Conservation (phyloP, 2,888 invertebrate genomes). For the Calephelis perditalis region DNA sequence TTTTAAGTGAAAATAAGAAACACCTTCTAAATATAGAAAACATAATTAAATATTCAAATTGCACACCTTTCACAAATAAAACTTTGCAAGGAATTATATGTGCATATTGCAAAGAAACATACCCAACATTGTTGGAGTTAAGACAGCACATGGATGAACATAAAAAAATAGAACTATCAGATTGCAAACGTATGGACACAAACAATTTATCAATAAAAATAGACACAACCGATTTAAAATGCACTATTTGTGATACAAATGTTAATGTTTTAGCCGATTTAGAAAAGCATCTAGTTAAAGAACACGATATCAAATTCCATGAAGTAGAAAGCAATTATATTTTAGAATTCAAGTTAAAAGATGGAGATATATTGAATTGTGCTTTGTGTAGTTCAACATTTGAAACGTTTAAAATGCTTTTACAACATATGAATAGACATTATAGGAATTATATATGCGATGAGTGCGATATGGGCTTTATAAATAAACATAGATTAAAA, state of each 20-base stretch:
- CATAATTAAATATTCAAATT: constrained; percentile 57
- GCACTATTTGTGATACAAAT: constrained; percentile 44
- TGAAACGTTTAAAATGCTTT: constrained; percentile 61
- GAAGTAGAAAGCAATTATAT: constrained; percentile 54
- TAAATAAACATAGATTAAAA: constrained; percentile 55
- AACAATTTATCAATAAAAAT: constrained; percentile 60
- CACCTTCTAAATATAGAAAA: constrained; percentile 53
- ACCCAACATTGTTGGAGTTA: constrained; percentile 38
- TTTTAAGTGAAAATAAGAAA: constrained; percentile 47
- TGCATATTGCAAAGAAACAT: constrained; percentile 54
- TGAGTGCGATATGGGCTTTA: constrained; percentile 58
- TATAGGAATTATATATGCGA: constrained; percentile 64
- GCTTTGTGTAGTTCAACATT: constrained; percentile 54
- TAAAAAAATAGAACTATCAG: constrained; percentile 38
- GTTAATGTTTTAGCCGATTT: constrained; percentile 41
- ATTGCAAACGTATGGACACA: constrained; percentile 47
- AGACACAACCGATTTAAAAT: constrained; percentile 57
- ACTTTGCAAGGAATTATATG: constrained; percentile 54
- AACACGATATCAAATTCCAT: constrained; percentile 55
- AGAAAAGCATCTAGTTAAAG: constrained; percentile 48
- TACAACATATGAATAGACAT: constrained; percentile 67
- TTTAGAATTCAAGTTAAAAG: constrained; percentile 55
- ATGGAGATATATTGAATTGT: constrained; percentile 49
- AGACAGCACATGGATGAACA: constrained; percentile 45
- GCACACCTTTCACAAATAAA: constrained; percentile 60